Conservation (phyloP, 2,113 vertebrate species). For the Cairina moschata region DNA sequence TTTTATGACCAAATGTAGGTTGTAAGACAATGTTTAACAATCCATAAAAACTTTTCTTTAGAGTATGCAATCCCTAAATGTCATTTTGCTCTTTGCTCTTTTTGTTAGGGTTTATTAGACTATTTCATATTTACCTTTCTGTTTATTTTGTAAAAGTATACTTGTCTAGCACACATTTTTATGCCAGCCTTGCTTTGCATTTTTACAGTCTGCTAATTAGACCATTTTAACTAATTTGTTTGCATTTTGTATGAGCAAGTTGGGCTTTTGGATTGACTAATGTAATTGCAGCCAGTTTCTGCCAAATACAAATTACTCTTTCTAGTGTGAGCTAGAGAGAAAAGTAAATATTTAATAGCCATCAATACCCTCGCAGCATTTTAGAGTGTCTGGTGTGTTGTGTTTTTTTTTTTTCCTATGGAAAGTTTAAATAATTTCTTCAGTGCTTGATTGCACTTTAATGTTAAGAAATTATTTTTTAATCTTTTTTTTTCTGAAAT, state of each 20-base stretch:
- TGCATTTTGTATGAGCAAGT: conserved; percentile 89
- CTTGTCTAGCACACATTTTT: conserved; percentile 72
- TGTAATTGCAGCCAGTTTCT: conserved; percentile 85
- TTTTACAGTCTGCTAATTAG: conserved; percentile 87
- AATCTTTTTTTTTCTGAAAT: conserved; percentile 75
- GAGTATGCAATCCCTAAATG: neutral
- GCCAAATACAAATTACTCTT: conserved; percentile 87
- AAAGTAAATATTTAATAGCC: conserved; percentile 91
- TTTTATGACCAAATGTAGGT: neutral
- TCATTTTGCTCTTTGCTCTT: neutral
- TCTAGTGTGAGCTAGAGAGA: conserved; percentile 82
- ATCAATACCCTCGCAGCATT: conserved; percentile 83
- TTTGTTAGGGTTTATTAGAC: conserved; percentile 44
- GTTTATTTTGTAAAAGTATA: conserved; percentile 64
- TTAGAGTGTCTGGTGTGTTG: conserved; percentile 52
- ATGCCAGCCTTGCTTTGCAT: conserved; percentile 84
- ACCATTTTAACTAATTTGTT: conserved; percentile 91
- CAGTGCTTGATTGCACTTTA: conserved; percentile 78
- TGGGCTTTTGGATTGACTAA: conserved; percentile 88
- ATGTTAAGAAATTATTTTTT: conserved; percentile 81
- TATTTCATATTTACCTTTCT: conserved; percentile 62
- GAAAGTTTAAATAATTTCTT: conserved; percentile 82
- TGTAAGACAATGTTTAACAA: neutral
- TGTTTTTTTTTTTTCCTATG: conserved; percentile 47
- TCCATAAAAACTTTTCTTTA: conserved; percentile 20